A percentile compares a stretch with the other conserved stretches of the same genome.
Conservation (phyloP, 1,140 invertebrate genomes). For the Drosophila kikkawai region DNA sequence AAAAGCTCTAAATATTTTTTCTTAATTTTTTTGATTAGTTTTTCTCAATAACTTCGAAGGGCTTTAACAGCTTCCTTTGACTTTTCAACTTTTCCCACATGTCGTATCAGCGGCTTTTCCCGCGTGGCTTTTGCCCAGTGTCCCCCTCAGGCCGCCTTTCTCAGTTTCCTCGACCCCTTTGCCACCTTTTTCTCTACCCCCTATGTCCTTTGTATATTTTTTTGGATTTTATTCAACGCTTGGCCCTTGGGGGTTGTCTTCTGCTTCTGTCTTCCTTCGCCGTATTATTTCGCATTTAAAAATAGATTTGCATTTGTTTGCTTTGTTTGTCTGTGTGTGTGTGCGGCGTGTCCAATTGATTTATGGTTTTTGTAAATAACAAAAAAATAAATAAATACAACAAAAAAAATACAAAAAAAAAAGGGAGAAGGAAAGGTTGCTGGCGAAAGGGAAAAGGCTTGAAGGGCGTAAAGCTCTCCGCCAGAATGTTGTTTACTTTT, state of each 20-base stretch:
- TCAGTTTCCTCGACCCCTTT: constrained; percentile 18
- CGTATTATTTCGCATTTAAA: constrained; percentile 84
- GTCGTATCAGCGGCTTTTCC: constrained; percentile 76
- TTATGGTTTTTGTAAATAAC: constrained; percentile 84
- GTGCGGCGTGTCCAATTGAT: constrained; percentile 82
- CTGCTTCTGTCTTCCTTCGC: constrained; percentile 13
- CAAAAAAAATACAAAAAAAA: constrained; percentile 41
- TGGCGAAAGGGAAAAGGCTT: constrained; percentile 15
- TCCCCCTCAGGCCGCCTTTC: not conserved
- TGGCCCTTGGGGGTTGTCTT: constrained; percentile 64
- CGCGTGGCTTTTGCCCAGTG: constrained; percentile 63
- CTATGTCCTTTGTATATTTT: constrained; percentile 13
- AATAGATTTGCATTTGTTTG: constrained; percentile 81
- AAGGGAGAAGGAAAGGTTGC: constrained; percentile 57
- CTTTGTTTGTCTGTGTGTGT: constrained; percentile 28
- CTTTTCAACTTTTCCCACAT: constrained; percentile 81
- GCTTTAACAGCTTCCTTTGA: constrained; percentile 7
- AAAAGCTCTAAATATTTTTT: not conserved
- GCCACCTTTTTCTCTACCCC: constrained; percentile 11
- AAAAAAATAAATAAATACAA: constrained; percentile 33
- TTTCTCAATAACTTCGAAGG: not conserved
- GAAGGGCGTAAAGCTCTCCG: constrained; percentile 29
- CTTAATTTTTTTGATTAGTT: not conserved
- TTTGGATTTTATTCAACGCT: constrained; percentile 61
- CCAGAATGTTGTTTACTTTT: constrained; percentile 64